Percentiles rank a stretch among this genome's conserved stretches.
phyloP scores from a whole-genome alignment of 2,888 invertebrate species.

The Dinocampus coccinellae region DNA sequence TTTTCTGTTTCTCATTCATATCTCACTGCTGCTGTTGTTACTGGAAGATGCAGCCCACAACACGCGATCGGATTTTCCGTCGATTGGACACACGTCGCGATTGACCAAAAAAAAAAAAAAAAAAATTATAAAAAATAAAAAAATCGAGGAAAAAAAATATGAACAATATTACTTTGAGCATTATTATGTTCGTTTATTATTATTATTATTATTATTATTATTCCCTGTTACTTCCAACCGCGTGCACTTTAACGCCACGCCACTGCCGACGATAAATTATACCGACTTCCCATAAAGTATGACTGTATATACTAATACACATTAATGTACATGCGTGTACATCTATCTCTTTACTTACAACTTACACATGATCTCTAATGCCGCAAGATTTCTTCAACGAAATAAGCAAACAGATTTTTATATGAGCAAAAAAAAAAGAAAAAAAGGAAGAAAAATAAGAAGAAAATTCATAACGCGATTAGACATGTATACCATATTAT shows the following conservation, averaged over 20 bases:
- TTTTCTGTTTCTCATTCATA: not conserved
- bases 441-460: too few species aligned
- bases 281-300: conserved; percentile 2
- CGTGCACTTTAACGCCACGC: conserved; percentile 9
- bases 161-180: not conserved
- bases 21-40: not conserved
- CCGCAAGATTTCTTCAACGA: not conserved
- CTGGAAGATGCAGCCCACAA: not conserved
- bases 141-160: not conserved
- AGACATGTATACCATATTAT: conserved; percentile 47
- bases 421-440: too few species aligned
- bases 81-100: conserved; percentile 20
- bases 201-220: not conserved
- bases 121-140: not conserved
- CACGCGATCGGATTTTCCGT: conserved; percentile 53
- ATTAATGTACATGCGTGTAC: not conserved
- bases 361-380: not conserved
- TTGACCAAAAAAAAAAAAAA: not conserved
- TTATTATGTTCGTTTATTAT: conserved; percentile 3
- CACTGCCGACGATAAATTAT: conserved; percentile 7
- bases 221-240: not conserved
- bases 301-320: conserved; percentile 51
- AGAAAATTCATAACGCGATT: conserved; percentile 38
- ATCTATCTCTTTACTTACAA: not conserved
- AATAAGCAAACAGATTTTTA: conserved; percentile 11